Evolutionary conservation across 2,797 vertebrate species (phyloP), one percentile per base, ranked within the genome.

Genomic region (Eleutherodactylus coqui): DNA sequence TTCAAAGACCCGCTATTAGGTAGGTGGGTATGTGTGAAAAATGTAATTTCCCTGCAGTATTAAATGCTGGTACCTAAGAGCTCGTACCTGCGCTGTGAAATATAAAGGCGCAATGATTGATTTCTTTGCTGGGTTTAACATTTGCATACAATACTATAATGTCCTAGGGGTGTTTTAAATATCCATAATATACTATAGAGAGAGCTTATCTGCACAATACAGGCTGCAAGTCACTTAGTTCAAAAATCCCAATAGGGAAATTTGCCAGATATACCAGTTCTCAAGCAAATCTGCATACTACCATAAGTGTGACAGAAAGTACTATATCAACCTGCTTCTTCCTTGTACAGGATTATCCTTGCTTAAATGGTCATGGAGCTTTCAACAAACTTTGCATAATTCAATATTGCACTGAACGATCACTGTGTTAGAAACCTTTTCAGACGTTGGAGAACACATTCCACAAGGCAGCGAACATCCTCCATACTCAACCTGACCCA

Each of bases 61-160:
- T 77, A 70, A 64, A 78, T 32, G 8, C 27, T n/a, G 51, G 24
- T 41, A 83, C 81, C 51, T 78, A 64, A 72, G 49, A 49, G 36
- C 60, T 58, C 72, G 32, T 34, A 51, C 34, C 49, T 58, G 75
- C 41, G 8, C 58, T 55, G 5, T 7, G 8, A 17, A 27, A 38
- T 5, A 29, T 36, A 43, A n/a, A 49, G 76, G 34, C 36, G 29
- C 47, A 86, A 38, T 53, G 82, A 86, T 86, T 75, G 75, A 76
- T 75, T 75, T 76, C 51, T 62, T 75, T 79, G 64, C 27, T 27
- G 38, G 47, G 13, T 78, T 87, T 49, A 53, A 29, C 5, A 83
- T 87, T 87, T 87, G 67, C 86, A 83, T 83, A 60, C 60, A 87
- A 84, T 51, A 27, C 11, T 78, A 84, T 41, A 75, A 58, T 16